Conservation (phyloP, 2,797 vertebrate species). For the Glyptemys insculpta region DNA sequence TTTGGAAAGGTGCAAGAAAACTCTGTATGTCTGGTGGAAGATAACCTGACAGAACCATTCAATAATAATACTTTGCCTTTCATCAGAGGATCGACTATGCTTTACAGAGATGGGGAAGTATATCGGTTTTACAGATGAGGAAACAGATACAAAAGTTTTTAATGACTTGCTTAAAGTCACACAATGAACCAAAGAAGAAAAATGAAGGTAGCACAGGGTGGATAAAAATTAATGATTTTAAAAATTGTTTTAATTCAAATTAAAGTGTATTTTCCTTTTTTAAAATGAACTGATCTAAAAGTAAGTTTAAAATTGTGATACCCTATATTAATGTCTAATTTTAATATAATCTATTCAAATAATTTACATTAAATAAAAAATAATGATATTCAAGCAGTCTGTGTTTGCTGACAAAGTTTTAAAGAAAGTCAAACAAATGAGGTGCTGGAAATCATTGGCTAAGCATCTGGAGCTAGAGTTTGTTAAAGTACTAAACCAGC, state of each 20-base stretch:
- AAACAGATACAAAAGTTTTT: neutral
- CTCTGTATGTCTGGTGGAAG: neutral
- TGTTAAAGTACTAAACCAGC: neutral
- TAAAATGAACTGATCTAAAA: neutral
- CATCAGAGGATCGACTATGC: neutral
- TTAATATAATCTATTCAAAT: neutral
- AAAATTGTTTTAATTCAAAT: neutral
- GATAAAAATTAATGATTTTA: neutral
- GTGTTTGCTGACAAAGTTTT: neutral
- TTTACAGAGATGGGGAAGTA: neutral
- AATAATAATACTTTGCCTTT: neutral
- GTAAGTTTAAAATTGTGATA: neutral
- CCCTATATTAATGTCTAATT: neutral
- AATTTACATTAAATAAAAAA: neutral
- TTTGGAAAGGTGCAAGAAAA: neutral
- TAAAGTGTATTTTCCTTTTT: neutral
- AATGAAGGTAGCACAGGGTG: neutral
- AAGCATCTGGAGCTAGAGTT: neutral
- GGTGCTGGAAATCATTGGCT: neutral
- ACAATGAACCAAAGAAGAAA: neutral
- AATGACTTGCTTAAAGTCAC: neutral
- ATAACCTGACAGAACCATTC: neutral
- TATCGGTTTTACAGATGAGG: neutral
- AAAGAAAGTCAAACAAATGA: neutral
- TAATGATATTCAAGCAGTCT: neutral